A percentile compares a stretch with the other conserved stretches of the same genome.
Conservation (phyloP, 2,113 vertebrate genomes). For the Ailuropoda melanoleuca region DNA sequence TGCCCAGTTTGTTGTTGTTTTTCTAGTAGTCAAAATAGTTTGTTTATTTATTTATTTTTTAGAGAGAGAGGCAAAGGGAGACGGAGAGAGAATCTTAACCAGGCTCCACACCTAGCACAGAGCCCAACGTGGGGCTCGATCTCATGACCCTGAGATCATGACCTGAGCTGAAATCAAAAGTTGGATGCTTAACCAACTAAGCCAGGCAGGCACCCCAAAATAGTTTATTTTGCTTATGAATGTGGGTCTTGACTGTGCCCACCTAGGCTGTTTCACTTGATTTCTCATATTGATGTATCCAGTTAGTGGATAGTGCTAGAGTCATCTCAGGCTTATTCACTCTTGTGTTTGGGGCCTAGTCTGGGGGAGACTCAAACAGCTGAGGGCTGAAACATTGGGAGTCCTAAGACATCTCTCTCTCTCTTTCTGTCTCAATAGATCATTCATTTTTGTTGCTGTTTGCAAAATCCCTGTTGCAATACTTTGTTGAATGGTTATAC, state of each 20-base stretch:
- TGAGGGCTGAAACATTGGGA: background rate
- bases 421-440: background rate
- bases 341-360: background rate
- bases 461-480: background rate
- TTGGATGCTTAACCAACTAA: background rate
- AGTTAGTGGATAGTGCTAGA: background rate
- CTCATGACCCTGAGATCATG: background rate
- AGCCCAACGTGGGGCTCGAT: background rate
- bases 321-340: background rate
- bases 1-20: background rate
- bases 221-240: background rate
- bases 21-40: background rate
- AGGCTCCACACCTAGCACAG: background rate
- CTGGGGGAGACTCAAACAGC: background rate
- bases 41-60: no score
- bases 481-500: background rate
- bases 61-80: no score
- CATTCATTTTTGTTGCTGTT: conserved; percentile 18
- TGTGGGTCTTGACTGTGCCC: background rate
- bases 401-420: background rate
- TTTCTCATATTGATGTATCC: background rate
- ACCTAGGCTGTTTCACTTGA: rapidly evolving
- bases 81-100: background rate
- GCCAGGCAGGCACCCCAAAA: no score
- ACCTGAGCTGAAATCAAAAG: background rate